Evolutionary conservation across 2,888 invertebrate genomes (phyloP).

Genomic region (Silvanus unidentatus): DNA sequence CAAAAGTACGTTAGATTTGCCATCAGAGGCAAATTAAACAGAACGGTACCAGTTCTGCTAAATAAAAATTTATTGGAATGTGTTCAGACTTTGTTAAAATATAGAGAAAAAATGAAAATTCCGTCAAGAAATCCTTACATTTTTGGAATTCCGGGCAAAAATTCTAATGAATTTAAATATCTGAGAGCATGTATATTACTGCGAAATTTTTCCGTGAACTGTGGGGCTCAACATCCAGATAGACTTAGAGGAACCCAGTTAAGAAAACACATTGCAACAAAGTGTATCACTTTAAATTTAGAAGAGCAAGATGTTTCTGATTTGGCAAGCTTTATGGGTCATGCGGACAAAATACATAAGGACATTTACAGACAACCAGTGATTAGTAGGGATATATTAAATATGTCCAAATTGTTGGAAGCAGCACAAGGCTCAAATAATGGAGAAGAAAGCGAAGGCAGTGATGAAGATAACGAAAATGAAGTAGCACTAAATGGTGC

Average conservation of each 20-base stretch:
- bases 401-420: conserved; percentile 19
- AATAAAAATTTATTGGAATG: conserved; percentile 7
- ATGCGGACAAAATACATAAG: conserved; percentile 4
- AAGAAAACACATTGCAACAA: conserved; percentile 24
- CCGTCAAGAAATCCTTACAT: conserved; percentile 11
- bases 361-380: conserved; percentile 18
- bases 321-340: conserved; percentile 6
- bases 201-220: conserved; percentile 19
- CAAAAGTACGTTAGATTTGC: conserved; percentile 8
- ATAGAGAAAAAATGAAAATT: conserved; percentile 10
- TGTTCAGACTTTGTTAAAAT: conserved; percentile 13
- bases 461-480: neutral
- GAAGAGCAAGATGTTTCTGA: conserved; percentile 18
- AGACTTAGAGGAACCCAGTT: conserved; percentile 19
- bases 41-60: too few species aligned
- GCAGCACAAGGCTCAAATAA: conserved; percentile 9
- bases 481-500: too few species aligned
- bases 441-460: neutral
- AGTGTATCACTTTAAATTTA: conserved; percentile 19
- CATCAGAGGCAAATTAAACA: conserved; percentile 13
- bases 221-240: conserved; percentile 18
- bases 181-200: conserved; percentile 25
- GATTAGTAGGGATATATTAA: conserved; percentile 15
- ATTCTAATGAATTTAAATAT: conserved; percentile 14
- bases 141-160: conserved; percentile 10